Evolutionary conservation across 1,140 invertebrate genomes (phyloP), one percentile per base, ranked within the genome.

Genomic region (Drosophila equinoxialis): DNA sequence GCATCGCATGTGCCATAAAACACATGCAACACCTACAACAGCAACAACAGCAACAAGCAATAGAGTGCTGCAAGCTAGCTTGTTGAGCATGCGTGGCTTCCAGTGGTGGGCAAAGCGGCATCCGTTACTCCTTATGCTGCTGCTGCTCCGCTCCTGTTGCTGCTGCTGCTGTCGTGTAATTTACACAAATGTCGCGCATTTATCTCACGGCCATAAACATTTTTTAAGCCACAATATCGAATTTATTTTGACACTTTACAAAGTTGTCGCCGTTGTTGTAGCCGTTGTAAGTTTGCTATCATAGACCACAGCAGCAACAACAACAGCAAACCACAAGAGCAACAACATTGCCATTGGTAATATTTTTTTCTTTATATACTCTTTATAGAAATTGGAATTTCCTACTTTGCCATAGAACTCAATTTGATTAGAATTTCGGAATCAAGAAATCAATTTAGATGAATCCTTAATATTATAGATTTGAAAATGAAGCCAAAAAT

Each of bases 191-290:
- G 84, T 89, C 84, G 85, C 84, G 69, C 76, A 89, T 84, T 89
- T 89, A 89, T 89, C 84, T 84, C 71, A 41, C 48, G 81, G 77
- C 84, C 84, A 89, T 89, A 89, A 89, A 89, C 84, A 89, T 89
- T 89, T 89, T 86, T 89, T 89, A 87, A 89, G 84, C 84, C 81
- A 89, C 85, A 89, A 89, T 89, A 89, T 89, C 84, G 84, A 89
- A 89, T 89, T 89, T 89, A 89, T 89, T 89, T 89, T 89, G 84
- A 89, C 84, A 89, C 84, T 90, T 89, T 71, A 89, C 84, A 89
- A 89, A 89, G 84, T 87, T 87, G 85, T 87, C 74, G 83, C 72
- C 80, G 76, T 73, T 89, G 79, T 77, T 65, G 70, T 26, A 54
- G 83, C 62, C 51, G 73, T 71, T 64, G 61, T 64, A 74, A 71